Conservation (phyloP, 2,113 vertebrate genomes). For the Lathamus discolor region DNA sequence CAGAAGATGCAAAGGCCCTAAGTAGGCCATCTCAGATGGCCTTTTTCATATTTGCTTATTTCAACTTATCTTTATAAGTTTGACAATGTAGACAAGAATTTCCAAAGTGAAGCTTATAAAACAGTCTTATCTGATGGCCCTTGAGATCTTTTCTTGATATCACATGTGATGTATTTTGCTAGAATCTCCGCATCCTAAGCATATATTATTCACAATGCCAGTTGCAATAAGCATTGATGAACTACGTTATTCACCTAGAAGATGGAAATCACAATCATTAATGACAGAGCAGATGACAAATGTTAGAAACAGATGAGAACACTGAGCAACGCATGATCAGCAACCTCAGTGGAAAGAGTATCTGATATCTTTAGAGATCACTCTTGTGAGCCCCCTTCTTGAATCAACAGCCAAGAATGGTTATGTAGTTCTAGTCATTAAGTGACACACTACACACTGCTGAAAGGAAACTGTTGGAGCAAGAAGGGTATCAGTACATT, state of each 20-base stretch:
- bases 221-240: not conserved
- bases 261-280: not conserved
- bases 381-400: not conserved
- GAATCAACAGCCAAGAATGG: not conserved
- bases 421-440: not conserved
- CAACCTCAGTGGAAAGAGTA: not conserved
- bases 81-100: not conserved
- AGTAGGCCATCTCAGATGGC: not conserved
- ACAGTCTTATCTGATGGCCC: not conserved
- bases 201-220: not conserved
- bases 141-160: not conserved
- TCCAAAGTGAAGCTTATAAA: not conserved
- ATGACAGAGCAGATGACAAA: not conserved
- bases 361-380: not conserved
- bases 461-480: not conserved
- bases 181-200: not conserved
- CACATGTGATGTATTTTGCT: not conserved
- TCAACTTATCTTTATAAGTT: not conserved
- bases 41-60: not conserved
- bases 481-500: not conserved
- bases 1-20: not conserved
- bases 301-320: not conserved
- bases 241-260: not conserved
- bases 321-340: not conserved
- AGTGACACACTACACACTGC: not conserved